phyloP scores from a whole-genome alignment of 2,797 vertebrate genomes.

The Cynodonichthys magdalenae region DNA sequence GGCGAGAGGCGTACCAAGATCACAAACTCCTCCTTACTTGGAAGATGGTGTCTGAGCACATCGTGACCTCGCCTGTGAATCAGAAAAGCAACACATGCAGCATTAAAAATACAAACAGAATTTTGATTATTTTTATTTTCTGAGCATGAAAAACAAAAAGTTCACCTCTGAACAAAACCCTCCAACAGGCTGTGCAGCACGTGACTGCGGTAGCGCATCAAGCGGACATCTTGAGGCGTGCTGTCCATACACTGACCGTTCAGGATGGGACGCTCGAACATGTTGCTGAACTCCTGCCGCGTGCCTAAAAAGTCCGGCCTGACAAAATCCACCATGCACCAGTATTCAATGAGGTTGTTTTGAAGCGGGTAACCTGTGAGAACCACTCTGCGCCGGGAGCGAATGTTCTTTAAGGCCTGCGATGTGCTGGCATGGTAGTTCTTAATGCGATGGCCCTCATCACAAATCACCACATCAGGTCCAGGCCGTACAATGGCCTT shows the following conservation, averaged over 20 bases:
- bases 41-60: slow-evolving; percentile 92
- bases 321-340: slow-evolving; percentile 99
- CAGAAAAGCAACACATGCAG: slow-evolving; percentile 10
- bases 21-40: slow-evolving; percentile 94
- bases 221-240: slow-evolving; percentile 93
- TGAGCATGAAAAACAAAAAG: slow-evolving; percentile 74
- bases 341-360: slow-evolving; percentile 98
- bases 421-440: slow-evolving; percentile 99
- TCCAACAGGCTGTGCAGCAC: slow-evolving; percentile 97
- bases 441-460: slow-evolving; percentile 99
- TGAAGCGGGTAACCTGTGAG: slow-evolving; percentile 95
- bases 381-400: slow-evolving; percentile 93
- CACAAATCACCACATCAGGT: slow-evolving; percentile 97
- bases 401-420: slow-evolving; percentile 97
- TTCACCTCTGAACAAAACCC: slow-evolving; percentile 97
- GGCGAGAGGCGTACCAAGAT: slow-evolving; percentile 94
- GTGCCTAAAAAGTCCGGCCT: slow-evolving; percentile 96
- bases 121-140: slow-evolving; percentile 39
- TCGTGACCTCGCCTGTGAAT: slow-evolving; percentile 91
- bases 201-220: slow-evolving; percentile 98
- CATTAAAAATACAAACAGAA: neutral
- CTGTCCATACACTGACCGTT: slow-evolving; percentile 98
- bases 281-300: slow-evolving; percentile 98
- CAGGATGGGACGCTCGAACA: slow-evolving; percentile 98
- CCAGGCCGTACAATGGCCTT: slow-evolving; percentile 93